phyloP scores from a whole-genome alignment of 2,797 vertebrate species.

The Cossypha polioptera region DNA sequence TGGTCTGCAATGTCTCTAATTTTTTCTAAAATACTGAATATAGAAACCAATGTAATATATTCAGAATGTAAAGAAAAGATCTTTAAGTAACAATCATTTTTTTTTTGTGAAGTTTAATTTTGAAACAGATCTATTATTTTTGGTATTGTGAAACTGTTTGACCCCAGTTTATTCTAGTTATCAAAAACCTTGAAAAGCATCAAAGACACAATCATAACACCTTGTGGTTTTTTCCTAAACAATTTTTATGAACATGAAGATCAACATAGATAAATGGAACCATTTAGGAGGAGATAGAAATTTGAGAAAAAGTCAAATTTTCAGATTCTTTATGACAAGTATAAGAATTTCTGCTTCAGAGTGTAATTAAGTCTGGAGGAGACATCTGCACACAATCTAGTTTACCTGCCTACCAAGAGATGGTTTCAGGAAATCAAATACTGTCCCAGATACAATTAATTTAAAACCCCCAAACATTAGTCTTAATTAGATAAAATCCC shows the following conservation, averaged over 20 bases:
- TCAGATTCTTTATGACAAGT: neutral
- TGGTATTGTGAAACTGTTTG: neutral
- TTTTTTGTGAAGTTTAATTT: neutral
- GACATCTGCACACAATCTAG: neutral
- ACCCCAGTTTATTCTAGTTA: neutral
- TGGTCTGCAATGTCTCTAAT: neutral
- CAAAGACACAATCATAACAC: neutral
- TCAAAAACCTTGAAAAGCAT: neutral
- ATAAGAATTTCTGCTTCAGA: neutral
- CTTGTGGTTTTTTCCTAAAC: neutral
- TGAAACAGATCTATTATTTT: neutral
- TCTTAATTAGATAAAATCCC: neutral
- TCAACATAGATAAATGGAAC: neutral
- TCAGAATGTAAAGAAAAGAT: neutral
- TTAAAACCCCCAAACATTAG: fast-evolving
- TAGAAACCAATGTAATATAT: neutral
- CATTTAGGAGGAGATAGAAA: neutral
- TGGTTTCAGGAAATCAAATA: neutral
- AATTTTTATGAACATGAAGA: neutral
- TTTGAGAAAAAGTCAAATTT: neutral
- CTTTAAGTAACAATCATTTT: neutral
- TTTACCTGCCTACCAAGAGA: neutral
- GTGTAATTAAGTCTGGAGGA: neutral
- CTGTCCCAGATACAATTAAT: neutral
- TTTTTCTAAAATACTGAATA: neutral